Evolutionary conservation across 2,797 vertebrate species (phyloP), one percentile per base, ranked within the genome.

Genomic region (Dendrocincla tyrannina): DNA sequence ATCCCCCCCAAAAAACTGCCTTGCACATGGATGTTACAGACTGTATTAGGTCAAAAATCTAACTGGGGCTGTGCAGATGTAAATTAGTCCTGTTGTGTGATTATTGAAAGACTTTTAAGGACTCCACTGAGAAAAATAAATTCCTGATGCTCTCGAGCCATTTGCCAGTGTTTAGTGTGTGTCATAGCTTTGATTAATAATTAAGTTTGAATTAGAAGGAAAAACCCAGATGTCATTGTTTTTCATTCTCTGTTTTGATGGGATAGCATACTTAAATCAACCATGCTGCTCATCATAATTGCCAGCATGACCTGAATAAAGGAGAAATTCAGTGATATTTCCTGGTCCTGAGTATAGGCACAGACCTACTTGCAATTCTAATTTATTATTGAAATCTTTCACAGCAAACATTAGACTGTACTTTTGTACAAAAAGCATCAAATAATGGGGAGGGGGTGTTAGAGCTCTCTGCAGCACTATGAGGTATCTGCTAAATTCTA

Each of bases 111-210:
- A 63, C 44, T 95, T 95, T 47, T 84, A 93, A 95, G 84, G 58
- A 62, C 70, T 82, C 64, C 81, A 87, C 52, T 44, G 78, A 91
- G 90, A 93, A 93, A 91, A 93, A 89, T 55, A 52, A 89, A 87
- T 85, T 95, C 67, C 59, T 92, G 73, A 66, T 95, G 85, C 91
- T 83, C 50, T 93, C 2, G 4, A 96, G 67, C 55, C 20, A 74
- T 56, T 93, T 96, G 81, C 92, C 85, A 91, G 67, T 95, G 69
- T 85, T 96, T 96, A 85, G 77, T 67, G 73, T 75, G 69, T 82
- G 47, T 76, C 62, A n/a, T 44, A 74, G 77, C 69, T 77, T 56
- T 94, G 88, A 95, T 96, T 95, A 97, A 91, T 92, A 94, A 95
- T 84, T 91, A 94, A 89, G 93, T 90, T 89, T 88, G 50, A 84